A percentile compares a stretch with the other conserved stretches of the same genome.
These are phyloP conservation scores for Bombyx mandarina DNA, from an alignment of 1,140 invertebrate genomes.

Conservation along the genomic window DNA sequence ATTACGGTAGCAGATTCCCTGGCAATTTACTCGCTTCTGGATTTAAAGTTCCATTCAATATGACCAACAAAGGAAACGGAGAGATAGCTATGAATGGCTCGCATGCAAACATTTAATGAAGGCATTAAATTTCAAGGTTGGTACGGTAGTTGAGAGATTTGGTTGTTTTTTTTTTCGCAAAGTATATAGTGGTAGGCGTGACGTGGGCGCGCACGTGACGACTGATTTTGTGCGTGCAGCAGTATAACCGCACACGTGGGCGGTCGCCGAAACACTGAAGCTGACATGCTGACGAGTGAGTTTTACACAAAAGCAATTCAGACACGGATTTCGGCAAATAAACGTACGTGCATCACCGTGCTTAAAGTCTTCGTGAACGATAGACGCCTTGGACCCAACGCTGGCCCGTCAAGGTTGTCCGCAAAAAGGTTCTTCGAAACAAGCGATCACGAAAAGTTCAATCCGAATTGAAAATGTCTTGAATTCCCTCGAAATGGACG, in stretches of 20 bases:
- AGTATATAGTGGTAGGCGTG: slow-evolving; percentile 53
- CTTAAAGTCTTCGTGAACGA: too few relatives aligned
- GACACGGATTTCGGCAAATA: not conserved
- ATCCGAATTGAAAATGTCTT: too few relatives aligned
- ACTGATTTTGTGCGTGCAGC: slow-evolving; percentile 37
- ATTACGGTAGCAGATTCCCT: not conserved
- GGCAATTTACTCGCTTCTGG: slow-evolving; percentile 1
- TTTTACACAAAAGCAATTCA: not conserved
- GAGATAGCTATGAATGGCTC: slow-evolving; percentile 37
- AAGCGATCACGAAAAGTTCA: too few relatives aligned
- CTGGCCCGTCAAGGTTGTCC: too few relatives aligned
- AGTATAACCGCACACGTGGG: slow-evolving; percentile 54
- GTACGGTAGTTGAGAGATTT: slow-evolving; percentile 46
- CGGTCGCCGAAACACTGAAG: slow-evolving; percentile 44
- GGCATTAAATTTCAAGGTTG: slow-evolving; percentile 63
- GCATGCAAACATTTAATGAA: slow-evolving; percentile 51
- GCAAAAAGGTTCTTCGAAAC: too few relatives aligned
- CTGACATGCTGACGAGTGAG: slow-evolving; percentile 15
- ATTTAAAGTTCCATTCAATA: slow-evolving; percentile 28
- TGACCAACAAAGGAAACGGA: slow-evolving; percentile 42
- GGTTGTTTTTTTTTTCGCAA: slow-evolving; percentile 47
- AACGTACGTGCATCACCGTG: slow-evolving; percentile 7
- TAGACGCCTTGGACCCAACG: too few relatives aligned
- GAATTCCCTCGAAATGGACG: too few relatives aligned
- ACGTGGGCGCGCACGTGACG: slow-evolving; percentile 65